Conservation (phyloP, 2,113 vertebrate genomes). For the Stigmatopora argus region DNA sequence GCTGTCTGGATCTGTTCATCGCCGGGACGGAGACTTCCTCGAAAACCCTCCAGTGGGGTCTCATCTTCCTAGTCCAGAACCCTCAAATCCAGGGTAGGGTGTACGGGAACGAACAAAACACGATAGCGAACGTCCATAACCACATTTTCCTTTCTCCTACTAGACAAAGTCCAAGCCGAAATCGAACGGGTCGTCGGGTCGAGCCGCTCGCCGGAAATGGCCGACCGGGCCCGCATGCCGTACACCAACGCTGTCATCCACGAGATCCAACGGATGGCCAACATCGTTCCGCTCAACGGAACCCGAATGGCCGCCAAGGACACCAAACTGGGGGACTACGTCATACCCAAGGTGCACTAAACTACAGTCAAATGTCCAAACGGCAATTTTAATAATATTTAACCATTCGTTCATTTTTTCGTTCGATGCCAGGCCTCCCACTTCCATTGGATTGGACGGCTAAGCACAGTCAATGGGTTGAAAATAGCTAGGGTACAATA, state of each 20-base stretch:
- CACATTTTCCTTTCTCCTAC: background rate
- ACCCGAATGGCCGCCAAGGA: conserved; percentile 63
- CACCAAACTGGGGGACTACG: conserved; percentile 59
- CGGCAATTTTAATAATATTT: background rate
- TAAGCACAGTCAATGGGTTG: too few species aligned
- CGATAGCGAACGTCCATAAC: too few species aligned
- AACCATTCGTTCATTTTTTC: too few species aligned
- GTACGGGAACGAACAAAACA: background rate
- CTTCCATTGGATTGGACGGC: too few species aligned
- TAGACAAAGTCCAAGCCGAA: conserved; percentile 70
- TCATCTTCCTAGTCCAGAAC: conserved; percentile 80
- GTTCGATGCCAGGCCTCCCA: too few species aligned
- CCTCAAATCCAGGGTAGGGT: conserved; percentile 78
- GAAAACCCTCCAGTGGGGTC: conserved; percentile 83
- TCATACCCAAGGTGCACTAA: conserved; percentile 73
- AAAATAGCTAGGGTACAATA: too few species aligned
- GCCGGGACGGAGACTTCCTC: conserved; percentile 88
- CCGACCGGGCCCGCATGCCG: conserved; percentile 70
- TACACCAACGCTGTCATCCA: conserved; percentile 82
- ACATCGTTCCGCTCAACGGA: conserved; percentile 72
- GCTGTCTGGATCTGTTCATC: conserved; percentile 82
- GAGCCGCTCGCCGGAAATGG: conserved; percentile 56
- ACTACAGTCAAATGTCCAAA: background rate
- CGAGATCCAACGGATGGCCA: conserved; percentile 77
- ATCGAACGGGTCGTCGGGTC: conserved; percentile 66